A percentile compares a stretch with the other conserved stretches of the same genome.
phyloP scores from a whole-genome alignment of 2,888 invertebrate genomes.

The Ornithoptera priamus region DNA sequence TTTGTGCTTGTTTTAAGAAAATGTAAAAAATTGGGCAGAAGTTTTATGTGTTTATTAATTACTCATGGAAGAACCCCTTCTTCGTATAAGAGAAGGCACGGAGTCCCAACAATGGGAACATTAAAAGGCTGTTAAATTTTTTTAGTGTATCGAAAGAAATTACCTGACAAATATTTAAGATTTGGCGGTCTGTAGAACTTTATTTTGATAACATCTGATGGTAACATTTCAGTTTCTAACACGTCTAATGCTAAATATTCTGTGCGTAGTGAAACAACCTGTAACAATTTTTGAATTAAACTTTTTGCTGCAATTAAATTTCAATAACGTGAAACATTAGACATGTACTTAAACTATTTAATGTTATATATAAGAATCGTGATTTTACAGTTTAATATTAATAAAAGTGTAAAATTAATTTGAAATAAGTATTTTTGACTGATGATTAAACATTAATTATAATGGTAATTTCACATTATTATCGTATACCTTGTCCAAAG shows the following conservation, averaged over 20 bases:
- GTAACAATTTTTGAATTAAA: slow-evolving; percentile 18
- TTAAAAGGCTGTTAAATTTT: too few species aligned
- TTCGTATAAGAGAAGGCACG: too few species aligned
- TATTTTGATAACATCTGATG: slow-evolving; percentile 96
- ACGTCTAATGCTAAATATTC: slow-evolving; percentile 96
- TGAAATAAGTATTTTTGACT: not conserved
- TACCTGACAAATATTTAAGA: slow-evolving; percentile 91
- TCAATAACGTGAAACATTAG: too few species aligned
- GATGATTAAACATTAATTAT: not conserved
- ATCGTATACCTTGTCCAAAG: slow-evolving; percentile 88
- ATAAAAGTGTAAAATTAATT: not conserved
- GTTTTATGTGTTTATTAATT: too few species aligned
- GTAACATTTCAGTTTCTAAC: slow-evolving; percentile 94
- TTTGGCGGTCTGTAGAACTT: slow-evolving; percentile 97
- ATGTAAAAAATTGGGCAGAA: too few species aligned
- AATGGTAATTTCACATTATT: not conserved
- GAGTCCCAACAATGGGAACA: too few species aligned
- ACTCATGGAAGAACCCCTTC: too few species aligned
- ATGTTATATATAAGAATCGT: too few species aligned
- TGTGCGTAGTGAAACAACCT: slow-evolving; percentile 93
- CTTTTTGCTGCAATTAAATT: not conserved
- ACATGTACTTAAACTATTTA: too few species aligned
- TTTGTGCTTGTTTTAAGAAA: too few species aligned
- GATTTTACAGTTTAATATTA: too few species aligned
- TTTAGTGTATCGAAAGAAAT: not conserved